Evolutionary conservation across 2,797 vertebrate genomes (phyloP), one percentile per base, ranked within the genome.

Genomic region (Nyctibius grandis): DNA sequence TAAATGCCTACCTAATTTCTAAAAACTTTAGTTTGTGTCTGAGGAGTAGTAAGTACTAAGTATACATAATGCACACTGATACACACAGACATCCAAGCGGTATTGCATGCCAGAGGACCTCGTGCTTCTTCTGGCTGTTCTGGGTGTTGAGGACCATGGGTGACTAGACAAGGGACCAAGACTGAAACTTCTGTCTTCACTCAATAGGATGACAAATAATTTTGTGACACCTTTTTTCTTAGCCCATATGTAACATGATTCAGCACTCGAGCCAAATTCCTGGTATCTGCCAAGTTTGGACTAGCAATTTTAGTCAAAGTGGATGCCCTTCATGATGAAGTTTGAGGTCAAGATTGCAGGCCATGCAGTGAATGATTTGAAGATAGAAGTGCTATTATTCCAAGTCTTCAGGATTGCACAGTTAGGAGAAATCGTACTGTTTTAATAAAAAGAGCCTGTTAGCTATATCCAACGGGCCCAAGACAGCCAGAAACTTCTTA

Each of bases 41-140:
- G 40, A 79, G 69, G 36, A 78, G 14, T 48, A 40, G 0, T 29
- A 38, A 68, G 9, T 64, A 15, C 6, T 51, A 31, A 48, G 44
- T 56, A 13, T 19, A 15, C 0, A 0, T 21, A 56, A 29, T 12
- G 28, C 28, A 51, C 23, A 2, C 8, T n/a, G 65, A 33, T 45
- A 21, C 12, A 16, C 4, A 4, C 0, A 5, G 28, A 36, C n/a
- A 64, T 60, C 23, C 31, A 68, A 15, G 25, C 45, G 18, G 6
- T 38, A 12, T 19, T 78, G 31, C 31, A 29, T 12, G n/a, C 11
- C 12, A 59, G 67, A 91, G n/a, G 15, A 36, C n/a, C 29, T 76
- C 2, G 0, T 88, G 9, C 80, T 77, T 79, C 34, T 90, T 86
- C 38, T 53, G 82, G 29, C 47, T 65, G 4, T 42, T 89, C 15